Evolutionary conservation across 92 coral and sea anemone species (phyloP).

Genomic region (Micromussa lordhowensis): DNA sequence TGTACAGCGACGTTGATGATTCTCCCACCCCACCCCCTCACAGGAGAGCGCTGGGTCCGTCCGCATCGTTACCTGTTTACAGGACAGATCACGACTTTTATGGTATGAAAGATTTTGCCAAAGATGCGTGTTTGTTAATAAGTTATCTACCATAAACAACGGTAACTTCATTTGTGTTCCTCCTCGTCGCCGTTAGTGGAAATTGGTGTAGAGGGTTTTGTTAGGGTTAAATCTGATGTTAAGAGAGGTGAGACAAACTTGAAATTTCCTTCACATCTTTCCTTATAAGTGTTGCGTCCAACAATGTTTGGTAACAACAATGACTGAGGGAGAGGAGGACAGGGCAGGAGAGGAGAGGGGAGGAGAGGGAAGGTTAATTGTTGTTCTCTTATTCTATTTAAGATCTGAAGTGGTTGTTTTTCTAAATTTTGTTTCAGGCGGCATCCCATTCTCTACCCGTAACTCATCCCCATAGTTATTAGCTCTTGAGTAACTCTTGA

Average conservation of each 20-base stretch:
- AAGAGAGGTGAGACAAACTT: no score
- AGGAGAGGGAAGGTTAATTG: neutral
- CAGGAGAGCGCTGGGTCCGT: slow-evolving; percentile 55
- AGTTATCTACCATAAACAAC: neutral
- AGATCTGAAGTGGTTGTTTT: no score
- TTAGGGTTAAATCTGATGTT: no score
- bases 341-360: neutral
- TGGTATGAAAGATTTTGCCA: slow-evolving; percentile 27
- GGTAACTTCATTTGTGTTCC: no score
- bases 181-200: no score
- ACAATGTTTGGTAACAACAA: neutral
- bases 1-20: slow-evolving; percentile 88
- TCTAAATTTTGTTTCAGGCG: neutral
- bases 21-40: slow-evolving; percentile 75
- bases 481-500: neutral
- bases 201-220: no score
- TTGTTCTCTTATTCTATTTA: neutral
- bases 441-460: neutral
- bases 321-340: neutral
- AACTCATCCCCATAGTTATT: neutral
- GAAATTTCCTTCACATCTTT: no score
- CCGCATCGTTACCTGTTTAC: slow-evolving; percentile 38
- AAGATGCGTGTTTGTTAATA: neutral
- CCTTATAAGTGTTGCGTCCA: no score
- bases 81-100: slow-evolving; percentile 45